These are phyloP conservation scores for Pollenia griseotomentosa DNA, from an alignment of 2,888 invertebrate genomes.

Conservation along the genomic window DNA sequence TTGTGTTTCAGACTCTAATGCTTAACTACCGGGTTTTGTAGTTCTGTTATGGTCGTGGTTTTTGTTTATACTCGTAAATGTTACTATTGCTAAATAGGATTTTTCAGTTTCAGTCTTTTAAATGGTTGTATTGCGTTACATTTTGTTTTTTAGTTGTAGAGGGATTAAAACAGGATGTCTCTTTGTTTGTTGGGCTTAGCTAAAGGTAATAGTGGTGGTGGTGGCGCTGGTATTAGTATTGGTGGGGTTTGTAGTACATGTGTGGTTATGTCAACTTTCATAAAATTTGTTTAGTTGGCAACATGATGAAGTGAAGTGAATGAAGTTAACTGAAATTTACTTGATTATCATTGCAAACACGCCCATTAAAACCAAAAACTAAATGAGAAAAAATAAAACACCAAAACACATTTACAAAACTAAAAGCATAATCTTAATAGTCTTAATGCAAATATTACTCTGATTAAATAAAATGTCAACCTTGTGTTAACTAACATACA, in stretches of 20 bases:
- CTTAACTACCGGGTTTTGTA: slow-evolving; percentile 65
- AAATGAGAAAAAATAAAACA: slow-evolving; percentile 11
- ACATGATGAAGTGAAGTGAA: slow-evolving; percentile 77
- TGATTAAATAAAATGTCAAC: slow-evolving; percentile 71
- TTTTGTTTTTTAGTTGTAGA: slow-evolving; percentile 63
- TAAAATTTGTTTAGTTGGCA: slow-evolving; percentile 81
- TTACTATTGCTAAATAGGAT: slow-evolving; percentile 62
- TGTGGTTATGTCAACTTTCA: slow-evolving; percentile 82
- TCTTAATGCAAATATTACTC: slow-evolving; percentile 69
- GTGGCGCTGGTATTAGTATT: not conserved
- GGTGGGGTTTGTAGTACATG: slow-evolving; percentile 73
- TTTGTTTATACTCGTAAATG: slow-evolving; percentile 43
- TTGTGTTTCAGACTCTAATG: slow-evolving; percentile 35
- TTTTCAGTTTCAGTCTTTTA: slow-evolving; percentile 24
- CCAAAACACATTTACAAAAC: slow-evolving; percentile 41
- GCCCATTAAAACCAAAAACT: slow-evolving; percentile 76
- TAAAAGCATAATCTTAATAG: slow-evolving; percentile 69
- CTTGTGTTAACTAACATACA: slow-evolving; percentile 42
- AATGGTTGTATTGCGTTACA: slow-evolving; percentile 64
- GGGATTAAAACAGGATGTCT: slow-evolving; percentile 56
- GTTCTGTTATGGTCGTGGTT: slow-evolving; percentile 59
- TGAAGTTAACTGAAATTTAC: slow-evolving; percentile 67
- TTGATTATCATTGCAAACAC: slow-evolving; percentile 74
- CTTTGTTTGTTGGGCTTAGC: not conserved
- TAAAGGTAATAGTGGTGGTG: not conserved